phyloP scores from a whole-genome alignment of 2,113 vertebrate species.

The Phoenicopterus ruber region DNA sequence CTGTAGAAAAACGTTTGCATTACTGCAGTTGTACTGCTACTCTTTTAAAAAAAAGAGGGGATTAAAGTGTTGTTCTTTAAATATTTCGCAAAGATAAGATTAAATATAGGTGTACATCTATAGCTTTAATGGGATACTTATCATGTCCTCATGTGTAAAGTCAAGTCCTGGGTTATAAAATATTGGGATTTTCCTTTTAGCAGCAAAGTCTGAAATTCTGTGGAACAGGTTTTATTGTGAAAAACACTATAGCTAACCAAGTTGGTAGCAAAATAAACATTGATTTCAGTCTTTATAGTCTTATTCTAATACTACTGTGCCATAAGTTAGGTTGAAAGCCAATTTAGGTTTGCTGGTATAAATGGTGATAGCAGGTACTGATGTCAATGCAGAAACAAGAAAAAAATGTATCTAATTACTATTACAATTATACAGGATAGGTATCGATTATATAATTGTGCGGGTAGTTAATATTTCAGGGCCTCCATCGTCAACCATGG shows the following conservation, averaged over 20 bases:
- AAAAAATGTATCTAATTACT: neutral
- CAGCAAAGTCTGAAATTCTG: neutral
- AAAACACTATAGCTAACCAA: neutral
- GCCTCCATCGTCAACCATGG: neutral
- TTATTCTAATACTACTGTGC: neutral
- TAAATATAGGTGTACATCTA: neutral
- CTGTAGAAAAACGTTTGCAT: neutral
- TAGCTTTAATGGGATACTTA: neutral
- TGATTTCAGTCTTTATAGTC: neutral
- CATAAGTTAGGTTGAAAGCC: neutral
- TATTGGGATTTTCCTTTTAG: neutral
- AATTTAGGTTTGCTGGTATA: neutral
- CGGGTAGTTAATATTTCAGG: neutral
- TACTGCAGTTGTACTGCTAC: neutral
- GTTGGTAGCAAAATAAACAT: neutral
- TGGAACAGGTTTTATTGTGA: neutral
- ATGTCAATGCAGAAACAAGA: neutral
- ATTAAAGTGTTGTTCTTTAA: neutral
- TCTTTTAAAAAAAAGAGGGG: neutral
- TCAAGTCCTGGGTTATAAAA: neutral
- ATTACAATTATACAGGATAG: neutral
- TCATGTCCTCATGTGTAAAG: neutral
- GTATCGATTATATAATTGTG: neutral
- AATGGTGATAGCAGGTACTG: neutral
- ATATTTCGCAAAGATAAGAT: neutral